phyloP scores from a whole-genome alignment of 2,113 vertebrate genomes.

The Parus major region DNA sequence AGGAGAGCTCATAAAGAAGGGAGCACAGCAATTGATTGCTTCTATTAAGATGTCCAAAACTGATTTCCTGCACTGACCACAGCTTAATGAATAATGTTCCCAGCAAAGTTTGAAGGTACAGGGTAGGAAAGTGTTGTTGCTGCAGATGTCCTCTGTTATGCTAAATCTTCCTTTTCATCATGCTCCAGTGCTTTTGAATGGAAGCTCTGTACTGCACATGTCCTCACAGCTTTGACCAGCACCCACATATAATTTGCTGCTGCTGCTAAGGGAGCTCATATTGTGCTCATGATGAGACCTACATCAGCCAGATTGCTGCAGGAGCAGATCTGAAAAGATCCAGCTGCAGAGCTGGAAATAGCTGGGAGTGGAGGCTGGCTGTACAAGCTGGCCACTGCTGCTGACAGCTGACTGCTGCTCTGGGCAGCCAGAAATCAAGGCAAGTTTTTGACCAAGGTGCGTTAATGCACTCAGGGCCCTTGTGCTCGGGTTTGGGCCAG shows the following conservation, averaged over 20 bases:
- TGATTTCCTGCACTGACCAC: background rate
- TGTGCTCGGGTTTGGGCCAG: accelerated
- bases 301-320: background rate
- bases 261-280: background rate
- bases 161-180: background rate
- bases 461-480: accelerated
- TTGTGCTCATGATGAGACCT: background rate
- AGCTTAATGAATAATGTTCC: background rate
- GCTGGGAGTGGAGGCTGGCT: background rate
- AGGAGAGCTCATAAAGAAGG: background rate
- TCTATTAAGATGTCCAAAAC: background rate
- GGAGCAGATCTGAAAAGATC: background rate
- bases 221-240: background rate
- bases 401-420: background rate
- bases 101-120: background rate
- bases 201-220: background rate
- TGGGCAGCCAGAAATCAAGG: background rate
- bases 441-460: background rate
- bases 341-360: background rate
- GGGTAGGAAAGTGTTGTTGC: background rate
- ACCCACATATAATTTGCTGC: background rate
- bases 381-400: background rate
- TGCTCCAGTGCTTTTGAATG: background rate
- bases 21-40: background rate
- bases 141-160: background rate